These are phyloP conservation scores for Acrocephalus scirpaceus DNA, from an alignment of 2,797 vertebrate species.

Conservation along the genomic window DNA sequence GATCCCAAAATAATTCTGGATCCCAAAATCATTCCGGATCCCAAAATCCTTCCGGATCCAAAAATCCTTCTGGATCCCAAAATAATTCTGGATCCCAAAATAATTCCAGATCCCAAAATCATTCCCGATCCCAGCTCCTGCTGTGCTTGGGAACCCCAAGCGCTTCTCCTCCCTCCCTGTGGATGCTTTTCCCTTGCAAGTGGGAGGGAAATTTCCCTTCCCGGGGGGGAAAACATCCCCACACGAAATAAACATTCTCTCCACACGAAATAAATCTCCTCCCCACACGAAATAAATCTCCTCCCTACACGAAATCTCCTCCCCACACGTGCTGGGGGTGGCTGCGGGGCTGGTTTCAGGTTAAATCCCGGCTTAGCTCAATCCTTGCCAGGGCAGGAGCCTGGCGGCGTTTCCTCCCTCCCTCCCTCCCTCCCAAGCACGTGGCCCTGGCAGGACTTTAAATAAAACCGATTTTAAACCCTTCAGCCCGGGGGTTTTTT, in stretches of 20 bases:
- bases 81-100: too few species aligned
- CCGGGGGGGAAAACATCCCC: background rate
- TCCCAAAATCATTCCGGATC: too few species aligned
- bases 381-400: background rate
- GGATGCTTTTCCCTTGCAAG: background rate
- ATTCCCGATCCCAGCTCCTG: background rate
- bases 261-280: too few species aligned
- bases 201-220: too few species aligned
- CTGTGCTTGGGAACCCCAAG: background rate
- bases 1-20: too few species aligned
- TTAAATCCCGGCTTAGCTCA: slow-evolving; percentile 3
- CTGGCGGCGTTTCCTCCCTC: background rate
- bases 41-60: background rate
- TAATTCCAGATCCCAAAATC: too few species aligned
- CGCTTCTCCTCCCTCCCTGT: background rate
- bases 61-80: too few species aligned
- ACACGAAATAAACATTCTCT: too few species aligned
- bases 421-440: background rate
- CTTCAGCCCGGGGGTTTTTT: background rate
- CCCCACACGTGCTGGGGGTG: background rate
- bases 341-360: background rate
- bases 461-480: slow-evolving; percentile 21
- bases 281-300: background rate
- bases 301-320: too few species aligned
- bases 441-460: background rate